Conservation (phyloP, 2,113 vertebrate genomes). For the Tachysurus fulvidraco region DNA sequence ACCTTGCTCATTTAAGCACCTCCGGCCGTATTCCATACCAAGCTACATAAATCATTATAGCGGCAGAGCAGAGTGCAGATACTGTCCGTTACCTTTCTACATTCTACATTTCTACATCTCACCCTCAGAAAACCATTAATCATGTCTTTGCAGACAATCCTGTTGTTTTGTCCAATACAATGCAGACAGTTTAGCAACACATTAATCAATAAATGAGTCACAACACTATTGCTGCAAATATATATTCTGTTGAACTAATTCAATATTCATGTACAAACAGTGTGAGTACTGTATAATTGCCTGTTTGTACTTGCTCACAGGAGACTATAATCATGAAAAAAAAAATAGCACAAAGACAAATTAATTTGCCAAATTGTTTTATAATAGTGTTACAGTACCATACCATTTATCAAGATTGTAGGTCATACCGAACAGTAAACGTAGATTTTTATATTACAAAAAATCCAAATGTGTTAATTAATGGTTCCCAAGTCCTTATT, state of each 20-base stretch:
- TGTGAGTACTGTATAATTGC: slow-evolving; percentile 59
- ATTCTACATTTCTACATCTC: too few relatives aligned
- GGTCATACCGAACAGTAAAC: background rate
- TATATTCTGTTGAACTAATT: slow-evolving; percentile 57
- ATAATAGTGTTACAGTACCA: background rate
- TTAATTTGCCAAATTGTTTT: slow-evolving; percentile 11
- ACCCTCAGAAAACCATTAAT: slow-evolving; percentile 68
- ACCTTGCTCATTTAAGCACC: background rate
- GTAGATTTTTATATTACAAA: background rate
- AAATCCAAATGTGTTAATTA: background rate
- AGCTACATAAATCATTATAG: slow-evolving; percentile 42
- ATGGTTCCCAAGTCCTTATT: background rate
- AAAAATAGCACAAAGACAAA: background rate
- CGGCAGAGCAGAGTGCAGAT: background rate
- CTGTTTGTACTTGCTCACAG: background rate
- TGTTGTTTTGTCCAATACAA: slow-evolving; percentile 60
- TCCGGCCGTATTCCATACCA: slow-evolving; percentile 1
- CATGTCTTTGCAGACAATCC: slow-evolving; percentile 61
- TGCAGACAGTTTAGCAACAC: slow-evolving; percentile 60
- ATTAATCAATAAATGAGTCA: slow-evolving; percentile 67
- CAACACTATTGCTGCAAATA: slow-evolving; percentile 66
- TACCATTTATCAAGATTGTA: background rate
- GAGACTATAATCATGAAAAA: background rate
- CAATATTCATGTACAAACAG: slow-evolving; percentile 17
- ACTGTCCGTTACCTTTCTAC: slow-evolving; percentile 53